These are phyloP conservation scores for Bostrychus sinensis DNA, from an alignment of 2,113 vertebrate genomes.

Conservation along the genomic window DNA sequence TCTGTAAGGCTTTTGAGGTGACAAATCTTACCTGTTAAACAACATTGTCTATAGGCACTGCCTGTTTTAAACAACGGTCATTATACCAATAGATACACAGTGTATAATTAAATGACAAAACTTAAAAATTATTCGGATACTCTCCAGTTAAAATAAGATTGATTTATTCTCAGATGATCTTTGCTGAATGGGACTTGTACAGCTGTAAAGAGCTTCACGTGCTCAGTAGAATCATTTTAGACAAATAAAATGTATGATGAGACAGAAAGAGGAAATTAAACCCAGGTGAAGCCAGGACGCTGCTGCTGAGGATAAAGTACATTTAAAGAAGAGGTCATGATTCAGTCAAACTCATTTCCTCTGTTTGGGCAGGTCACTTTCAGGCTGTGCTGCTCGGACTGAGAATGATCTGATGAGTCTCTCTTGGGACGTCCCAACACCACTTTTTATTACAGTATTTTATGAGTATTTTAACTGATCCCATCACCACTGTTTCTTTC, in stretches of 20 bases:
- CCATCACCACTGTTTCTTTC: too few relatives aligned
- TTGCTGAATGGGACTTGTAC: too few relatives aligned
- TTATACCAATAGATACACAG: too few relatives aligned
- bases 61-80: not conserved
- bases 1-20: not conserved
- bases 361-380: conserved; percentile 4
- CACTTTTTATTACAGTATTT: too few relatives aligned
- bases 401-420: too few relatives aligned
- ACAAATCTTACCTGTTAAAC: not conserved
- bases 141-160: too few relatives aligned
- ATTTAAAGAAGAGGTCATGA: not conserved
- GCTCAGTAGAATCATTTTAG: not conserved
- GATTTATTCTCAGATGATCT: too few relatives aligned
- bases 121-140: too few relatives aligned
- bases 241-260: not conserved
- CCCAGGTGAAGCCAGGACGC: not conserved
- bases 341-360: not conserved
- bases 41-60: not conserved
- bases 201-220: too few relatives aligned
- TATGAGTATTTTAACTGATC: too few relatives aligned
- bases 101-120: too few relatives aligned
- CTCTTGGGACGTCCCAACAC: not conserved
- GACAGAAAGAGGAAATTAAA: not conserved
- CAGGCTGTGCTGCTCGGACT: not conserved
- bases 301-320: not conserved